Conservation (phyloP, 2,797 vertebrate species). For the Sphenopsis melanotis region DNA sequence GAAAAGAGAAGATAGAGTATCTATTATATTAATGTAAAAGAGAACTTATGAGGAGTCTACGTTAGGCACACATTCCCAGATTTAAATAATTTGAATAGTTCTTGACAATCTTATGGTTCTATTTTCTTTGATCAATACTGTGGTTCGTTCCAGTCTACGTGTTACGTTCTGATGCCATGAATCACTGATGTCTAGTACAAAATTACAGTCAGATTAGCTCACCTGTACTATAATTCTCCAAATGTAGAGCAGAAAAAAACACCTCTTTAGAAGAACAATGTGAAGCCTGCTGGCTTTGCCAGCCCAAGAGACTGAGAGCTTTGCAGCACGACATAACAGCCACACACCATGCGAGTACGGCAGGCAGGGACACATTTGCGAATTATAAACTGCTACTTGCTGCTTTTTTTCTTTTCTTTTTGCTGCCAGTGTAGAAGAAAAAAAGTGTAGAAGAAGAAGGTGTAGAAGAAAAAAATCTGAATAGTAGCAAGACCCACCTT, state of each 20-base stretch:
- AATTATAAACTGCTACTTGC: not conserved
- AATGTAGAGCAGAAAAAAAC: not conserved
- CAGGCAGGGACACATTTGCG: not conserved
- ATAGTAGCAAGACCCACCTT: not conserved
- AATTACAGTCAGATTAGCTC: not conserved
- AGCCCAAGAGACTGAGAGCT: not conserved
- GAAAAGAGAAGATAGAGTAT: not conserved
- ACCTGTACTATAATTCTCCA: not conserved
- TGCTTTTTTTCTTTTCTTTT: not conserved
- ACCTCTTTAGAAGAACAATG: not conserved
- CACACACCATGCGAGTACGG: not conserved
- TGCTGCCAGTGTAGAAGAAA: not conserved
- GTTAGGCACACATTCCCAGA: not conserved
- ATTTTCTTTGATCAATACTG: not conserved
- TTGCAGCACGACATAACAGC: not conserved
- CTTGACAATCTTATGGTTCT: not conserved
- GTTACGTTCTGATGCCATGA: not conserved
- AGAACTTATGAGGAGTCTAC: not conserved
- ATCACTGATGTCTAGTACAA: not conserved
- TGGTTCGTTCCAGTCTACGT: not conserved
- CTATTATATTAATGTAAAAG: not conserved
- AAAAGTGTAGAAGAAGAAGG: not conserved
- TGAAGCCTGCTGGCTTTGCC: not conserved
- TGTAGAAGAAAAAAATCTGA: not conserved
- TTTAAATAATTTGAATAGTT: not conserved